phyloP scores from a whole-genome alignment of 1,140 invertebrate species.

The Propsilocerus akamusi region DNA sequence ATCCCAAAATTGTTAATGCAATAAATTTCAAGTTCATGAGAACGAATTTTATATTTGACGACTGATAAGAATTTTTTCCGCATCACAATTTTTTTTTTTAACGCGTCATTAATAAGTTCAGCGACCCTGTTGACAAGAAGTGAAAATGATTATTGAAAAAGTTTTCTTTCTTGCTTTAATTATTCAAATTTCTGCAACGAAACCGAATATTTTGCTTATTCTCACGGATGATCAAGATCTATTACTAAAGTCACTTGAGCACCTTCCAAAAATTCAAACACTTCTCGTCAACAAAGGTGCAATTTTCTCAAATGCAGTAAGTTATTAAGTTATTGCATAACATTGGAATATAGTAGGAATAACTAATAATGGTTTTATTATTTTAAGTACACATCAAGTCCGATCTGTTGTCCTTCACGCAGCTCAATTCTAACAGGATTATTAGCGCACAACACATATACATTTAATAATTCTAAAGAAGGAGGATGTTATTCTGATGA shows the following conservation, averaged over 20 bases:
- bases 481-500: slow-evolving; percentile 52
- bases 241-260: slow-evolving; percentile 49
- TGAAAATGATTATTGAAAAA: no score
- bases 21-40: no score
- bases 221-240: slow-evolving; percentile 77
- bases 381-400: slow-evolving; percentile 52
- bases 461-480: slow-evolving; percentile 52
- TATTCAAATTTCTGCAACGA: slow-evolving; percentile 7
- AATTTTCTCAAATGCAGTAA: slow-evolving; percentile 54
- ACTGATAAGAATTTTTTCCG: no score
- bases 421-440: slow-evolving; percentile 68
- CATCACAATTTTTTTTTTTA: no score
- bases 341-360: slow-evolving; percentile 4
- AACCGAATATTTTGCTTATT: slow-evolving; percentile 60
- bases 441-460: slow-evolving; percentile 68
- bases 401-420: slow-evolving; percentile 77
- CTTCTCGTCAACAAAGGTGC: slow-evolving; percentile 42
- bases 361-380: slow-evolving; percentile 3
- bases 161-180: no score
- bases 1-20: no score
- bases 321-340: slow-evolving; percentile 14
- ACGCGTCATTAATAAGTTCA: no score
- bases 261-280: slow-evolving; percentile 39
- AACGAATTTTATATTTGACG: no score
- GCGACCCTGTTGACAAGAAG: no score